Base-by-base conservation (phyloP, 2,113 vertebrate genomes). In the Tiliqua scincoides region DNA sequence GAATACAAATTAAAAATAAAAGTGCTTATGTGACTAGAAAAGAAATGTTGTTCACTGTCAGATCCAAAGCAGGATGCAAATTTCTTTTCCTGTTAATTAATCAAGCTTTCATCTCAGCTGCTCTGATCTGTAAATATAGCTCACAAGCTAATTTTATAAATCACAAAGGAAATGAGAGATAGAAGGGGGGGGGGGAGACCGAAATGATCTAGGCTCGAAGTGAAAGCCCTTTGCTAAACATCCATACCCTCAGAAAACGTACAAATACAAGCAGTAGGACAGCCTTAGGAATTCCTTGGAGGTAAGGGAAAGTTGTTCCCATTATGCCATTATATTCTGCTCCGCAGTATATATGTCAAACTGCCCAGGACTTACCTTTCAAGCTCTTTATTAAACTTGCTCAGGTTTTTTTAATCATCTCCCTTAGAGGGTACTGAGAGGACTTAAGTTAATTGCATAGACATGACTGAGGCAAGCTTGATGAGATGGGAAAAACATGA, bases 401-500 rank as follows among this genome's bases (percentile, higher is more conserved):
- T 97, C 94, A 94, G 95, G 93, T 97, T 93, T 96, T 97, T 96
- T 97, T 96, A 95, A 96, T 96, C 88, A 90, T 96, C 67, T 95
- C 97, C 95, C 95, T 94, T 79, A 14, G 63, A 92, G 91, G 30
- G 88, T 80, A 70, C 89, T 96, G 95, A 97, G 97, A 97, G 96
- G 96, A 90, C 93, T 95, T 91, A 85, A 97, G 96, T 96, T 98
- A 97, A 97, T 97, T 98, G 97, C 95, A 32, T 52, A 79, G 76
- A 94, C 93, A 96, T 94, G 91, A 95, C 95, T 91, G 93, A 96
- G 96, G 95, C 94, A 96, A 95, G 96, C 96, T 96, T 96, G 96
- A 97, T 96, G 96, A 97, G 95, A 97, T 95, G 96, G 93, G 95
- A 95, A 97, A 95, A 97, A 96, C 95, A 97, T 57, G 91, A 96